A percentile compares a stretch with the other conserved stretches of the same genome.
phyloP scores from a whole-genome alignment of 2,888 invertebrate species.

The Heliconius hortense region DNA sequence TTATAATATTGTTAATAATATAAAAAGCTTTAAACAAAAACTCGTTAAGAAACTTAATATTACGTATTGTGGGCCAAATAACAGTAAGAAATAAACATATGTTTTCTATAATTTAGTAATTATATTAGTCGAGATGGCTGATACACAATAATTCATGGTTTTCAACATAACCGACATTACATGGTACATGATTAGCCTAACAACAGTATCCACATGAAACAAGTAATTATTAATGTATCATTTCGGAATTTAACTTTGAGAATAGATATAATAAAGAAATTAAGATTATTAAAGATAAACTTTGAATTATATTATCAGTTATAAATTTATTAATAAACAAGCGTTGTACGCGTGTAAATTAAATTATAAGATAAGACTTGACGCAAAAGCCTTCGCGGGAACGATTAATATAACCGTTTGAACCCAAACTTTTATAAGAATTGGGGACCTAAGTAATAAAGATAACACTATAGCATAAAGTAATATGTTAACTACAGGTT shows the following conservation, averaged over 20 bases:
- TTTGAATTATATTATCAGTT: slow-evolving; percentile 62
- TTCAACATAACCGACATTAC: slow-evolving; percentile 35
- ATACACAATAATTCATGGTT: slow-evolving; percentile 40
- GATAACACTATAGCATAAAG: slow-evolving; percentile 54
- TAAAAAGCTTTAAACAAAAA: not conserved
- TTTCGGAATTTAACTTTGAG: slow-evolving; percentile 47
- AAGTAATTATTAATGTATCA: slow-evolving; percentile 47
- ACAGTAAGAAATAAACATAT: slow-evolving; percentile 11
- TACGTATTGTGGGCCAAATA: not conserved
- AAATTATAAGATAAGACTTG: slow-evolving; percentile 73
- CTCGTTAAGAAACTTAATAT: not conserved
- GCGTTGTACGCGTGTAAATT: slow-evolving; percentile 67
- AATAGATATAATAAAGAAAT: slow-evolving; percentile 67
- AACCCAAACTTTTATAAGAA: slow-evolving; percentile 53
- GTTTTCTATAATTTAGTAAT: slow-evolving; percentile 3
- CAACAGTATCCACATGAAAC: slow-evolving; percentile 43
- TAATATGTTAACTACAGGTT: slow-evolving; percentile 52
- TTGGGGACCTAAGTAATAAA: slow-evolving; percentile 54
- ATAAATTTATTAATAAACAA: slow-evolving; percentile 68
- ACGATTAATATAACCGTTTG: slow-evolving; percentile 63
- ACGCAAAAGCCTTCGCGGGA: slow-evolving; percentile 58
- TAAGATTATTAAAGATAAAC: slow-evolving; percentile 66
- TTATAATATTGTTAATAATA: not conserved
- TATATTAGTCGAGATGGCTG: slow-evolving; percentile 36
- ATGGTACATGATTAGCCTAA: slow-evolving; percentile 42